Percentiles rank a stretch among this genome's conserved stretches.
Evolutionary conservation across 2,888 invertebrate species (phyloP).

Genomic region (Lepas anatifera): DNA sequence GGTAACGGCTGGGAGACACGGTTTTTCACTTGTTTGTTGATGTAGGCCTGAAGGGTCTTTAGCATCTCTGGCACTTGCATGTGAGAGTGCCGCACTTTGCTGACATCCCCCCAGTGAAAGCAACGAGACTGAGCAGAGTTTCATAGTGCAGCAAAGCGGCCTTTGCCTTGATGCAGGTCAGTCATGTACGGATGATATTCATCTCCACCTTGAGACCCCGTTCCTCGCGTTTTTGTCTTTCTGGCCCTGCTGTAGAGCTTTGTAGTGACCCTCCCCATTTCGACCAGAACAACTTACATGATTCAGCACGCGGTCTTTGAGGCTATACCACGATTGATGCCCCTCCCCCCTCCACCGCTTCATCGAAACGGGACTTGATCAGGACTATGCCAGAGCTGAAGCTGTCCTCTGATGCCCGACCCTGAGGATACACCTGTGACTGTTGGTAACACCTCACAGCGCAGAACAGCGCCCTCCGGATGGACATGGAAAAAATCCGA

Average conservation of each 20-base stretch:
- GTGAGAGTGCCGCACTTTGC: not conserved
- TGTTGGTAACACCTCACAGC: not conserved
- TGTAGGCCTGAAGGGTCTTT: not conserved
- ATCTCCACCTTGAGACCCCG: not conserved
- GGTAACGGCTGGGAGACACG: not conserved
- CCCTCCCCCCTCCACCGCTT: not conserved
- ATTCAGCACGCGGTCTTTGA: not conserved
- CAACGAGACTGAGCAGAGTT: not conserved
- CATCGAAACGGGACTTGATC: not conserved
- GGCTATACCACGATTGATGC: not conserved
- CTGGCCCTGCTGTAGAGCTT: not conserved
- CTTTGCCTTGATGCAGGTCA: not conserved
- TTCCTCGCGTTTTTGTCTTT: not conserved
- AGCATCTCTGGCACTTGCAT: not conserved
- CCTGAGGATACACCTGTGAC: not conserved
- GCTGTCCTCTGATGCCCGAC: not conserved
- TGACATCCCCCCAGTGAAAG: not conserved
- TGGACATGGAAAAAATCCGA: not conserved
- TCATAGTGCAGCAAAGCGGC: not conserved
- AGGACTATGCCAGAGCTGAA: not conserved
- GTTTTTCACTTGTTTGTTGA: not conserved
- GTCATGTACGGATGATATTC: not conserved
- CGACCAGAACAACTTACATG: not conserved
- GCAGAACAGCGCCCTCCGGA: not conserved
- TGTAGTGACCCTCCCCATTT: not conserved